Evolutionary conservation across 2,797 vertebrate species (phyloP).

Genomic region (Pteropus rufus): DNA sequence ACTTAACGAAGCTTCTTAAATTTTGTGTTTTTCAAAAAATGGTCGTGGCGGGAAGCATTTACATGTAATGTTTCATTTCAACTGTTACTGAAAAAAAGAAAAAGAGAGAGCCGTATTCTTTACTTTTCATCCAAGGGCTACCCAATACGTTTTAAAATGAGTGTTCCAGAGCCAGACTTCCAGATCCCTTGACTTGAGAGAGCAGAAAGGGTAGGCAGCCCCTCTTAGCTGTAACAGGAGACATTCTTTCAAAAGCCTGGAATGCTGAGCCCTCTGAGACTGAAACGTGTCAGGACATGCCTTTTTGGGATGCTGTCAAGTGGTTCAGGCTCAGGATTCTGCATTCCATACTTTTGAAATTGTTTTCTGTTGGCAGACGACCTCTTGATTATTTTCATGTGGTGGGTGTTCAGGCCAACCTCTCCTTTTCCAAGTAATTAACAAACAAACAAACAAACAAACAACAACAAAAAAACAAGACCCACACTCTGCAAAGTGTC

Average conservation of each 20-base stretch:
- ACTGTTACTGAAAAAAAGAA: constrained; percentile 43
- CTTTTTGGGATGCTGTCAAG: constrained; percentile 75
- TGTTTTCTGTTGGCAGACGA: constrained; percentile 56
- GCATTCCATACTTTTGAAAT: constrained; percentile 69
- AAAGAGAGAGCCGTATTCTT: constrained; percentile 36
- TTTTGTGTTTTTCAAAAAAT: constrained; percentile 61
- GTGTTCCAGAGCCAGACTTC: constrained; percentile 52
- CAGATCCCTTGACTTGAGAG: constrained; percentile 63
- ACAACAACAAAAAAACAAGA: constrained; percentile 11
- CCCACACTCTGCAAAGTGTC: constrained; percentile 14
- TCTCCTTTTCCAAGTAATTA: constrained; percentile 60
- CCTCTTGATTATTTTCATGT: constrained; percentile 76
- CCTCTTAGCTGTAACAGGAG: constrained; percentile 75
- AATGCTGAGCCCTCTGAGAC: constrained; percentile 76
- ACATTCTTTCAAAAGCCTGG: constrained; percentile 67
- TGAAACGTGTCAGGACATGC: constrained; percentile 76
- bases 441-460: neutral
- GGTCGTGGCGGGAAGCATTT: neutral
- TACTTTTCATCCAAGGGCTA: constrained; percentile 52
- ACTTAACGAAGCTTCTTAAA: neutral
- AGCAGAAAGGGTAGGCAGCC: constrained; percentile 68
- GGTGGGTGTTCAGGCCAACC: constrained; percentile 74
- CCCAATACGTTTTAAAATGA: neutral
- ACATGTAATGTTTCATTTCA: constrained; percentile 50
- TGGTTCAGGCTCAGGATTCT: constrained; percentile 75